Base-by-base conservation (phyloP, 2,113 vertebrate genomes). In the Ariopsis seemanni region DNA sequence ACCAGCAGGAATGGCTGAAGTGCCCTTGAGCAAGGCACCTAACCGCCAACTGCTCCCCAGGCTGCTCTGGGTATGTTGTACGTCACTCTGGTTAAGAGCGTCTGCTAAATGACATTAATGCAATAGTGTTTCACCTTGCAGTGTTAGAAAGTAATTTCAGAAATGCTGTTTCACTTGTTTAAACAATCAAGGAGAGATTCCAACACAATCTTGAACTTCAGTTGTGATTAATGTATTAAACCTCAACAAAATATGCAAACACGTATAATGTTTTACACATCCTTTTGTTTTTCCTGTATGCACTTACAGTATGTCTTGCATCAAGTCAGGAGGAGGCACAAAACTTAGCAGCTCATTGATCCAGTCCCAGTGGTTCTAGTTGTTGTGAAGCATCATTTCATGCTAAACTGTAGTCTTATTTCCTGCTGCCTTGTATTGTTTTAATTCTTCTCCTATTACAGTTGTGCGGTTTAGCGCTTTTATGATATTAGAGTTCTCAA, bases 331-430 rank as follows among this genome's bases (percentile, higher is more conserved):
- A 81, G 81, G 79, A 30, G 25, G 50, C 9, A 34, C 22, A 17
- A 6, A 87, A 67, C 14, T 8, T 20, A 69, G 52, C 63, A 50
- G 72, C 74, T 85, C 50, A 79, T 82, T 88, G 79, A 75, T 58
- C 52, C 18, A 4, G 20, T 53, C 4, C 65, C 34, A 65, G 9
- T 20, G 6, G 17, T 15, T 42, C 7, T 74, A 8, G 53, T 60
- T 55, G 72, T 60, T 55, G 72, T 60, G 57, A 78, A 34, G n/a
- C 83, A 82, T 82, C 87, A 81, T 90, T 88, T 90, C 57, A 87
- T 82, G 42, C 74, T 52, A 67, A 65, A 63, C 74, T 58, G 84
- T 15, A 20, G 82, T 82, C 30, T 20, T 53, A 86, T 63, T 84
- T 87, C 80, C 81, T 55, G 25, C 7, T 82, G 74, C 63, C 75